These are phyloP conservation scores for Magallana angulata DNA, from an alignment of 1,140 invertebrate species.

Conservation along the genomic window DNA sequence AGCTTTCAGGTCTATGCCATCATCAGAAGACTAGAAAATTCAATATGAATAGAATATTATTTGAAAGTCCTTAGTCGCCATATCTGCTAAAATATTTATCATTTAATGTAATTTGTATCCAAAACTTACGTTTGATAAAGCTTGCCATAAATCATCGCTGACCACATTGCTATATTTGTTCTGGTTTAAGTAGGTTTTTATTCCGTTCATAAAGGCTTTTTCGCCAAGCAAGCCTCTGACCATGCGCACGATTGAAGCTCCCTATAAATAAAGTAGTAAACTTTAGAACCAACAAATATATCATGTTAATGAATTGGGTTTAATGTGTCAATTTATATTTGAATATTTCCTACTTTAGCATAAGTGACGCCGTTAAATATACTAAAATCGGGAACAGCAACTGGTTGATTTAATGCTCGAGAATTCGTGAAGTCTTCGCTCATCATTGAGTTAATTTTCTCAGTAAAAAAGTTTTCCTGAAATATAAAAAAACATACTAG, in stretches of 20 bases:
- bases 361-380: not conserved
- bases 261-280: conserved; percentile 74
- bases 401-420: not conserved
- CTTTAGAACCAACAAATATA: too few relatives aligned
- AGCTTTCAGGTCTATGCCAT: conserved; percentile 80
- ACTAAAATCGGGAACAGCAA: not conserved
- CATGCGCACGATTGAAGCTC: conserved; percentile 89
- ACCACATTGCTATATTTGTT: conserved; percentile 72
- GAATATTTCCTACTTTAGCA: not conserved
- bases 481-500: not conserved
- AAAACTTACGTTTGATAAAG: conserved; percentile 67
- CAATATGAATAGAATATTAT: too few relatives aligned
- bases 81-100: too few relatives aligned
- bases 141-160: conserved; percentile 73
- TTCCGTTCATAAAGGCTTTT: conserved; percentile 66
- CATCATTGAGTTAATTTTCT: not conserved
- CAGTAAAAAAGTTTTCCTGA: not conserved
- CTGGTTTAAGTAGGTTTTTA: conserved; percentile 69
- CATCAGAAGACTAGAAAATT: conserved; percentile 25
- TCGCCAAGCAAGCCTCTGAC: conserved; percentile 67
- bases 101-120: too few relatives aligned
- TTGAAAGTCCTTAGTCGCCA: too few relatives aligned
- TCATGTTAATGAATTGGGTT: too few relatives aligned
- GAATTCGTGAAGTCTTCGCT: not conserved
- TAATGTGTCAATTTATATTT: too few relatives aligned